Base-by-base conservation (phyloP, 2,113 vertebrate species). In the Pygoscelis antarcticus region DNA sequence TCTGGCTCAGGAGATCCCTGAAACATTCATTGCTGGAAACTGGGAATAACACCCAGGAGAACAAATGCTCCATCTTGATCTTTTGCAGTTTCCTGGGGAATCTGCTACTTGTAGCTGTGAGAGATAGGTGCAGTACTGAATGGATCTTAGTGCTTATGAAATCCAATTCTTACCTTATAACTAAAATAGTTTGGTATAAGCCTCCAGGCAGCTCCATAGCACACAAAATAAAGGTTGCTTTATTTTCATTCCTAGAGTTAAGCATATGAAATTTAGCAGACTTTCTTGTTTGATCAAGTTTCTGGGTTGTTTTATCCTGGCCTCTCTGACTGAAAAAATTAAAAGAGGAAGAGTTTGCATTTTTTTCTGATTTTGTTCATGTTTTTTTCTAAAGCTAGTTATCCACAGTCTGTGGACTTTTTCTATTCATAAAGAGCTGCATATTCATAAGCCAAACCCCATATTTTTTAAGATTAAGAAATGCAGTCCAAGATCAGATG, bases 241-340 rank as follows among this genome's bases (percentile, higher is more conserved):
- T 92, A 66, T 96, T 95, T 97, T 97, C 60, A 66, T 93, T 96
- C 64, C 16, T 81, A 74, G 83, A 87, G 60, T 96, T 91, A 87
- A 93, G 81, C 76, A 88, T 64, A 89, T 88, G 81, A 95, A 96
- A 97, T 97, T 89, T 96, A 96, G 93, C 94, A 97, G 69, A 84
- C 72, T 78, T 54, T 95, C 90, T 92, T 95, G 91, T 92, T 97
- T 84, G 25, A 81, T 95, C 89, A 92, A n/a, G 87, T 92, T 95
- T 90, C 70, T 81, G 66, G 47, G 69, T 97, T 96, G 80, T 97
- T 84, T 91, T 95, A 81, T 80, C 38, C 71, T 68, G 68, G 52
- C 55, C 18, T 69, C 26, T 79, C 44, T 62, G 65, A 38, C 34
- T 76, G 34, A n/a, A 66, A 51, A 55, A 54, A 54, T 38, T 60